phyloP scores from a whole-genome alignment of 2,797 vertebrate genomes.

The Crocidura indochinensis region DNA sequence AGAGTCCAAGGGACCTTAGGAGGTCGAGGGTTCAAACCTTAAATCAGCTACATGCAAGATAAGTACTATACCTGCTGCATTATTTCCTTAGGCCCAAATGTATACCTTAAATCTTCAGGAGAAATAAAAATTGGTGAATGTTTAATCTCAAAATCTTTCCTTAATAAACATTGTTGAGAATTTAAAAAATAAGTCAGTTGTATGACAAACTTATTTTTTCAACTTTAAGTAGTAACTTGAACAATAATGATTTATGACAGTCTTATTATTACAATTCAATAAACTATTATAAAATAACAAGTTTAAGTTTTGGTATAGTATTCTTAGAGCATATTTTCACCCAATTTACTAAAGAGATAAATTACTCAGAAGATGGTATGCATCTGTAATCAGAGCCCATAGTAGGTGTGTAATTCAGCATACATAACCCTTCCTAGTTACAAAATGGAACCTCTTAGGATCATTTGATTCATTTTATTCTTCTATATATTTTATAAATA shows the following conservation, averaged over 20 bases:
- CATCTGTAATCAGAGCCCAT: background rate
- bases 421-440: background rate
- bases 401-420: background rate
- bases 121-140: background rate
- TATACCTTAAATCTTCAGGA: background rate
- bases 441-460: background rate
- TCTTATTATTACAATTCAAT: slow-evolving; percentile 1
- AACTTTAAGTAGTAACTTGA: slow-evolving; percentile 9
- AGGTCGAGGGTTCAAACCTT: no score
- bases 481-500: background rate
- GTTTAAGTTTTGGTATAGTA: background rate
- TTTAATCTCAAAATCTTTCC: slow-evolving; percentile 1
- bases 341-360: background rate
- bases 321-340: background rate
- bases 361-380: background rate
- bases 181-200: slow-evolving; percentile 7
- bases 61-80: no score
- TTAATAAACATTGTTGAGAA: slow-evolving; percentile 32
- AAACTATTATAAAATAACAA: slow-evolving; percentile 21
- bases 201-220: background rate
- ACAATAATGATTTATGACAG: background rate
- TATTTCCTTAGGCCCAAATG: background rate
- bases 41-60: no score
- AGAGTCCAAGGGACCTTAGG: no score
- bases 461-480: fast-evolving